Percentiles rank a stretch among this genome's conserved stretches.
phyloP scores from a whole-genome alignment of 2,888 invertebrate species.

The Agriotes lineatus region DNA sequence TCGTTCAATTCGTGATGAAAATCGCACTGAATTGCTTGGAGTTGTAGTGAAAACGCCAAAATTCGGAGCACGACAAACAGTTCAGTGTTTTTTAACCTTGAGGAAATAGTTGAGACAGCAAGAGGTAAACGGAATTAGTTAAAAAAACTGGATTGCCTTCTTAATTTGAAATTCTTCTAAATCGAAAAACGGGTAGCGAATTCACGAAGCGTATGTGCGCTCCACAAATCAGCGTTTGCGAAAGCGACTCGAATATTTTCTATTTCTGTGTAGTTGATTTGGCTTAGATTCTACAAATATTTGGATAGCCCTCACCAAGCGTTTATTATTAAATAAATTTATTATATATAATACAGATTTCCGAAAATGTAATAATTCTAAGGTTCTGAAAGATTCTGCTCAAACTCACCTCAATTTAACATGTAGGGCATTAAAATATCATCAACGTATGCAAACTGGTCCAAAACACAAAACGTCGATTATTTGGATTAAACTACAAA shows the following conservation, averaged over 20 bases:
- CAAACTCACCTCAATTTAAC: no score
- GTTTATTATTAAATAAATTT: constrained; percentile 10
- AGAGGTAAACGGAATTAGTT: background rate
- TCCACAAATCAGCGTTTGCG: background rate
- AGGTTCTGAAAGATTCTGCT: no score
- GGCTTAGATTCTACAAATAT: constrained; percentile 23
- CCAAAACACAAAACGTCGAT: no score
- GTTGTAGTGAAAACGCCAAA: no score
- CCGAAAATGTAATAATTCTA: no score
- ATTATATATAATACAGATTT: background rate
- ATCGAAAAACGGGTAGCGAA: background rate
- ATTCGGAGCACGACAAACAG: background rate
- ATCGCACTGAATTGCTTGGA: no score
- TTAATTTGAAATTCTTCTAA: constrained; percentile 12
- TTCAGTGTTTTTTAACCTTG: background rate
- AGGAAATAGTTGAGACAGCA: no score
- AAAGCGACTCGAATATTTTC: constrained; percentile 15
- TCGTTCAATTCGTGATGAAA: no score
- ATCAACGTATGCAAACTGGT: no score
- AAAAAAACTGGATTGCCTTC: constrained; percentile 29
- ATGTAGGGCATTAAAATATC: no score
- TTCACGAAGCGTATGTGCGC: background rate
- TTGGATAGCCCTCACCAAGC: constrained; percentile 2
- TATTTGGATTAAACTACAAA: background rate
- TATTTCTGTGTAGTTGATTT: constrained; percentile 15